phyloP scores from a whole-genome alignment of 2,797 vertebrate species.

The Acanthornis magna region DNA sequence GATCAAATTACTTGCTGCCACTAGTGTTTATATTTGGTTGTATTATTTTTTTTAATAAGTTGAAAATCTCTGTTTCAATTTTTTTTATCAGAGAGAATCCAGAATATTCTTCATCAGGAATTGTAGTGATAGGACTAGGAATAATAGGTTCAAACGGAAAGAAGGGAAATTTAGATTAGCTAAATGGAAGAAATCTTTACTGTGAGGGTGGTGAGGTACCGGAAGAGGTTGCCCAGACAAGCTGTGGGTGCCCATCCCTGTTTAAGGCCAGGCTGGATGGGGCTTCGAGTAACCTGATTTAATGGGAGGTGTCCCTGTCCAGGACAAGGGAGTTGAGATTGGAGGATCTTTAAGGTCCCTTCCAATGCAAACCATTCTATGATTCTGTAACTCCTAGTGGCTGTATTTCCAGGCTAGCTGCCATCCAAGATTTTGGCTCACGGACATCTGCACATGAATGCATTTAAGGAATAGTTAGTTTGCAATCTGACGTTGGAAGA shows the following conservation, averaged over 20 bases:
- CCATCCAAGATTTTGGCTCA: background rate
- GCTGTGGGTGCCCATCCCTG: background rate
- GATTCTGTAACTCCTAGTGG: background rate
- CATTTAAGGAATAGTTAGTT: background rate
- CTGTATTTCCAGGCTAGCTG: background rate
- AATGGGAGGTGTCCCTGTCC: background rate
- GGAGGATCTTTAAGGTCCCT: background rate
- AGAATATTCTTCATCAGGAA: background rate
- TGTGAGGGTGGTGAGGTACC: background rate
- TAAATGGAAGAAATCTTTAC: background rate
- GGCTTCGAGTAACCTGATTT: background rate
- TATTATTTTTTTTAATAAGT: background rate
- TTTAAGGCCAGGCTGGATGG: background rate
- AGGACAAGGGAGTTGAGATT: background rate
- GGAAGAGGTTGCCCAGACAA: background rate
- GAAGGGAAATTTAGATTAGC: background rate
- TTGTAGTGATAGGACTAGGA: background rate
- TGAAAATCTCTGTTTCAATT: background rate
- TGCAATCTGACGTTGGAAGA: background rate
- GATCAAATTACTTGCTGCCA: background rate
- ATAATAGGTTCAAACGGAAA: background rate
- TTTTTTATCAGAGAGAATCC: background rate
- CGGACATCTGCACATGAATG: background rate
- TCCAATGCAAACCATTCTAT: background rate
- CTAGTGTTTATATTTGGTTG: background rate